phyloP scores from a whole-genome alignment of 2,888 invertebrate species.

The Pegoplata infirma region DNA sequence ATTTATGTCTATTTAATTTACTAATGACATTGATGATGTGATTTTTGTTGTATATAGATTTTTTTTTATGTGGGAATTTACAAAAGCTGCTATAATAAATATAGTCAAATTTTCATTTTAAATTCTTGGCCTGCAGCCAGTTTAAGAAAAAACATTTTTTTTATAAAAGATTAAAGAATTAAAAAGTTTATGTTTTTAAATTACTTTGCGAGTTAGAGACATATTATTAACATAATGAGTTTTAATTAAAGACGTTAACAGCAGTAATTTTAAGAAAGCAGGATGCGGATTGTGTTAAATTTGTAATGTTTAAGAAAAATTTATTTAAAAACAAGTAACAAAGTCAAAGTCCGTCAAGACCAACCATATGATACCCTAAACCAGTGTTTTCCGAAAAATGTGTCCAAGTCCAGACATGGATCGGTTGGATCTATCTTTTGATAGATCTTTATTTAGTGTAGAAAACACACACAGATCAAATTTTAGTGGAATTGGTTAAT shows the following conservation, averaged over 20 bases:
- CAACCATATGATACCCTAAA: too few species aligned
- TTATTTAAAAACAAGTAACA: too few species aligned
- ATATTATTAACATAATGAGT: not conserved
- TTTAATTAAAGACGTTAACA: not conserved
- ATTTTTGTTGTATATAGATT: not conserved
- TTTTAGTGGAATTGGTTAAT: too few species aligned
- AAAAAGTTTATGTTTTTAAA: not conserved
- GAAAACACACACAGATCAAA: too few species aligned
- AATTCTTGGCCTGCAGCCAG: not conserved
- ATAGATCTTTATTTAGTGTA: too few species aligned
- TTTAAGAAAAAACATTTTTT: not conserved
- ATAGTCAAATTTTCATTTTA: not conserved
- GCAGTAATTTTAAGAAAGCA: not conserved
- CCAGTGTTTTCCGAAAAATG: too few species aligned
- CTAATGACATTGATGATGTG: not conserved
- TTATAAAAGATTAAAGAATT: not conserved
- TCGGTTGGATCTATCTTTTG: too few species aligned
- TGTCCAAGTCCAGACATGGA: too few species aligned
- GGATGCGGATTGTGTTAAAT: not conserved
- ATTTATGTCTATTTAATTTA: not conserved
- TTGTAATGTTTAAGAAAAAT: too few species aligned
- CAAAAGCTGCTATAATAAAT: not conserved
- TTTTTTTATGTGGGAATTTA: not conserved
- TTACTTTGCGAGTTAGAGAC: not conserved
- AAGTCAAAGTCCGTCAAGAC: too few species aligned